Evolutionary conservation across 2,888 invertebrate genomes (phyloP).

Genomic region (Tipula vernalis): DNA sequence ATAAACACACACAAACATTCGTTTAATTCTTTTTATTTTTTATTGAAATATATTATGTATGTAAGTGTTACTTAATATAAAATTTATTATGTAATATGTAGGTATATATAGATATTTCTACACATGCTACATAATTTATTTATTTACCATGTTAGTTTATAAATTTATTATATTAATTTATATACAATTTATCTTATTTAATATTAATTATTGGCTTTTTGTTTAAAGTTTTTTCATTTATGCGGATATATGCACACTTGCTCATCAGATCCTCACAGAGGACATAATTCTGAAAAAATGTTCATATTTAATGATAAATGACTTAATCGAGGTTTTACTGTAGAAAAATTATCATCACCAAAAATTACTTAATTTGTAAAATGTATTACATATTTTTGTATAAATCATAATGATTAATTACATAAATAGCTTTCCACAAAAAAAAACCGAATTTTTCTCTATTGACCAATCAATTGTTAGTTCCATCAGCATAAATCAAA

Average conservation of each 20-base stretch:
- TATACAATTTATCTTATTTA: not conserved
- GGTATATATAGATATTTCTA: not conserved
- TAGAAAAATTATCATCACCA: no score
- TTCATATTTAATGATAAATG: no score
- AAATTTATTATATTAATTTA: not conserved
- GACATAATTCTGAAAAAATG: no score
- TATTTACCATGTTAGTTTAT: not conserved
- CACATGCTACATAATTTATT: not conserved
- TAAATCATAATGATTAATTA: no score
- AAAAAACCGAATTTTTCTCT: no score
- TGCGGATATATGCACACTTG: not conserved
- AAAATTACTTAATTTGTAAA: no score
- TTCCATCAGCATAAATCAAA: no score
- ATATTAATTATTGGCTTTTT: not conserved
- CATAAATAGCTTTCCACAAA: no score
- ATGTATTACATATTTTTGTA: no score
- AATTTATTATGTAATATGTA: not conserved
- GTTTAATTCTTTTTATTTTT: not conserved
- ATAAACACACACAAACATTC: not conserved
- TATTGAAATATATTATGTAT: not conserved
- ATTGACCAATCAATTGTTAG: no score
- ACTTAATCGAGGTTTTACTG: no score
- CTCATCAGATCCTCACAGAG: not conserved
- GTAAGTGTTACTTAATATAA: not conserved
- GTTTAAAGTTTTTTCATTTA: not conserved